Evolutionary conservation across 2,888 invertebrate species (phyloP), one percentile per base, ranked within the genome.

Genomic region (Alloplasta piceator): DNA sequence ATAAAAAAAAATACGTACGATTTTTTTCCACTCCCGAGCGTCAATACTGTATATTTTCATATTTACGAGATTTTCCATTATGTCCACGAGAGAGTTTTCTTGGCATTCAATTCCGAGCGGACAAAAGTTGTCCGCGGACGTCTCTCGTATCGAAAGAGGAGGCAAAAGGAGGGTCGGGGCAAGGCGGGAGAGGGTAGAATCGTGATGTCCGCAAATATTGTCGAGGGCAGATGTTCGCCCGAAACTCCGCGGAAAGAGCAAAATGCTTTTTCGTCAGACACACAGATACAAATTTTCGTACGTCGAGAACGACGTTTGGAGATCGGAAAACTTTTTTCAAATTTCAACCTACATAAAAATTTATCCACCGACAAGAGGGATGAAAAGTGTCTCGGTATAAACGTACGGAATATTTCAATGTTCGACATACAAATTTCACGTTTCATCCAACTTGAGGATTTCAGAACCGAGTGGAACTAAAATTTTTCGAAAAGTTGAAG

Each of bases 131-230:
- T 85, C 85, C 85, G 85, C 73, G 70, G 67, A 46, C 79, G 83
- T 43, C 26, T 26, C 26, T 26, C 26, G 38, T 63, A 71, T 63
- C 56, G 70, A n/a, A n/a, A n/a, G 10, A 5, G 58, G 9, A 41
- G 43, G 9, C 26, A 6, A 55, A 9, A 16, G 41, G 14, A 39
- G 48, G 16, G 48, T 39, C 7, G 5, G 26, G n/a, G 10, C 6
- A 14, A 12, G 3, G 14, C 16, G 14, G 7, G 14, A 0, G 36
- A 3, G 63, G 58, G 56, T n/a, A 55, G 48, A 58, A 46, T 10
- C 52, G 39, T n/a, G 82, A 82, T 90, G 89, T 92, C 89, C 89
- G 80, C 76, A 91, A 92, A 91, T 88, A 91, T 91, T 91, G 91
- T 91, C 89, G 89, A 86, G 86, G 84, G 87, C 92, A 91, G 92